Evolutionary conservation across 2,797 vertebrate genomes (phyloP).

Genomic region (Myotis planiceps): DNA sequence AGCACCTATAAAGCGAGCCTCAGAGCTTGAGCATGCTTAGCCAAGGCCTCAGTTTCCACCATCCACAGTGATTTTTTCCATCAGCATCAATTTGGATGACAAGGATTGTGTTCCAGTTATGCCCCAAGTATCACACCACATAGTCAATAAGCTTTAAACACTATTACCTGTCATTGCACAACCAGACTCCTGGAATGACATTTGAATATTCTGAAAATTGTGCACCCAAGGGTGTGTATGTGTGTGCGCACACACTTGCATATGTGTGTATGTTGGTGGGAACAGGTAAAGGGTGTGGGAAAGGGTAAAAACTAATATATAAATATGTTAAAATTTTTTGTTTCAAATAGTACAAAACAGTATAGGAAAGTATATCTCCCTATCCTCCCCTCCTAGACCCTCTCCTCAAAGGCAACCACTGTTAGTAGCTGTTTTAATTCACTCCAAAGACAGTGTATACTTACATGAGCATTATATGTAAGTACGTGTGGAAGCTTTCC

Average conservation of each 20-base stretch:
- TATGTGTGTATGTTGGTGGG: not conserved
- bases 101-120: not conserved
- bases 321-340: not conserved
- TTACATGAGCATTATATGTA: not conserved
- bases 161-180: not conserved
- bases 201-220: not conserved
- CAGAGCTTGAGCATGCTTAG: not conserved
- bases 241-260: not conserved
- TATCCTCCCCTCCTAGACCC: not conserved
- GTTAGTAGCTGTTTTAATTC: not conserved
- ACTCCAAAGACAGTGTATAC: not conserved
- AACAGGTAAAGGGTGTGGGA: not conserved
- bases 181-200: not conserved
- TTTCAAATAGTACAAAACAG: not conserved
- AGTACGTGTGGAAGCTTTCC: not conserved
- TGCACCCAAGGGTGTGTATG: not conserved
- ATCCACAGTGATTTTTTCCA: not conserved
- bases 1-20: not conserved
- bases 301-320: not conserved
- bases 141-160: not conserved
- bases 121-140: not conserved
- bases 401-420: conserved; percentile 19
- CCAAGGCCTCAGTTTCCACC: not conserved
- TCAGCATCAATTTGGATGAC: not conserved
- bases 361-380: not conserved